Percentiles rank a stretch among this genome's conserved stretches.
phyloP scores from a whole-genome alignment of 2,113 vertebrate genomes.

The Neolamprologus falcicula region DNA sequence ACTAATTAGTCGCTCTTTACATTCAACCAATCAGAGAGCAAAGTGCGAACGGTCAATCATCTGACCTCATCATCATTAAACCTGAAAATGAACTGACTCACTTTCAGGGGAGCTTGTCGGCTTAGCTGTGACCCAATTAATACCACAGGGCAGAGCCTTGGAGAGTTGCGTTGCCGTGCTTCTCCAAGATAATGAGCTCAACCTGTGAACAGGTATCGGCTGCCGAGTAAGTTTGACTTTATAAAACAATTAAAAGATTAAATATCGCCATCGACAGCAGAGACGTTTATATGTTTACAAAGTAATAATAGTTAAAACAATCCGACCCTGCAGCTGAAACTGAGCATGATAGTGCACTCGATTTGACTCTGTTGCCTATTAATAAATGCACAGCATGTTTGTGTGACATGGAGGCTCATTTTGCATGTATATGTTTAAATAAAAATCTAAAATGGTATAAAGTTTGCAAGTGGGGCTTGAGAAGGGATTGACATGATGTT shows the following conservation, averaged over 20 bases:
- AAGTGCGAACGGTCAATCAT: background rate
- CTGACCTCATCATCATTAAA: background rate
- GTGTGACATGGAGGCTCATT: background rate
- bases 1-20: background rate
- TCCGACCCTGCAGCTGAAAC: background rate
- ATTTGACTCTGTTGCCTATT: background rate
- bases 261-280: background rate
- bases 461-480: background rate
- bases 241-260: background rate
- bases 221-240: background rate
- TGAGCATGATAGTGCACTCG: background rate
- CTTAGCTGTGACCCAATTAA: slow-evolving; percentile 42
- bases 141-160: background rate
- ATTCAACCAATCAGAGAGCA: background rate
- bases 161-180: background rate
- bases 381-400: background rate
- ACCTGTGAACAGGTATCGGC: background rate
- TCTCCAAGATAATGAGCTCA: slow-evolving; percentile 37
- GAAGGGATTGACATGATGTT: background rate
- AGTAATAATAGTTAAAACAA: background rate
- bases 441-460: background rate
- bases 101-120: slow-evolving; percentile 7
- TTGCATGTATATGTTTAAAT: background rate
- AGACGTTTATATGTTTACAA: background rate
- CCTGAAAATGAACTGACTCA: background rate